Conservation (phyloP, 2,888 invertebrate genomes). For the Noctua pronuba region DNA sequence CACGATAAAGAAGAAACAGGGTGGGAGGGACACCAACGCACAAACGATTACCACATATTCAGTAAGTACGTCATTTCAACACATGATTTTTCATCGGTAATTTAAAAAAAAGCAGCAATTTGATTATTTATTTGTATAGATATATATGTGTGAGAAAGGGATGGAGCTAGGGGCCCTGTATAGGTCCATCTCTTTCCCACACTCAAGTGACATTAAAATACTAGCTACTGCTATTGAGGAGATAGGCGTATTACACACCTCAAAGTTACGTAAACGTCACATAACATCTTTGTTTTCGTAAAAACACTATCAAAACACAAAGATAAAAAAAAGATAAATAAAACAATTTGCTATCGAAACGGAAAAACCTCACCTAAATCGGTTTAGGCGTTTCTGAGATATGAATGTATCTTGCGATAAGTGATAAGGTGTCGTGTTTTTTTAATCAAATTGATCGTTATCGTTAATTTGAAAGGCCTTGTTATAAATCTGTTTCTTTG, state of each 20-base stretch:
- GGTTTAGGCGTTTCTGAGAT: background rate
- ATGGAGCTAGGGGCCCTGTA: too few species aligned
- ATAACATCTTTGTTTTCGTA: conserved; percentile 3
- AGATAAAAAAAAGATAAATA: conserved; percentile 6
- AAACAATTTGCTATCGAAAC: background rate
- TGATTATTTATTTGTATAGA: too few species aligned
- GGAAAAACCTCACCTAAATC: conserved; percentile 6
- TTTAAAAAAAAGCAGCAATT: too few species aligned
- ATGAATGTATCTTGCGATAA: background rate
- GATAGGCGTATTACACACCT: background rate
- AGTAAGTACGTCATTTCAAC: too few species aligned
- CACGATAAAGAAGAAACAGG: too few species aligned
- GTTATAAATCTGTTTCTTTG: background rate
- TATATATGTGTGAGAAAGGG: too few species aligned
- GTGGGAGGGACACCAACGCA: too few species aligned
- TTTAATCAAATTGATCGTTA: background rate
- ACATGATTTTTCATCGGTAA: too few species aligned
- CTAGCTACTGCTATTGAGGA: too few species aligned
- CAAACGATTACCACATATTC: too few species aligned
- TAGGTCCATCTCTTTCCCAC: too few species aligned
- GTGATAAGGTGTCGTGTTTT: background rate
- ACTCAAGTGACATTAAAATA: too few species aligned
- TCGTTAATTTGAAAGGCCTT: background rate
- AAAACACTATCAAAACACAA: conserved; percentile 9
- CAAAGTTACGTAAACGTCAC: conserved; percentile 1